A percentile compares a stretch with the other conserved stretches of the same genome.
These are phyloP conservation scores for Lasioglossum leucozonium DNA, from an alignment of 2,888 invertebrate genomes.

Conservation along the genomic window DNA sequence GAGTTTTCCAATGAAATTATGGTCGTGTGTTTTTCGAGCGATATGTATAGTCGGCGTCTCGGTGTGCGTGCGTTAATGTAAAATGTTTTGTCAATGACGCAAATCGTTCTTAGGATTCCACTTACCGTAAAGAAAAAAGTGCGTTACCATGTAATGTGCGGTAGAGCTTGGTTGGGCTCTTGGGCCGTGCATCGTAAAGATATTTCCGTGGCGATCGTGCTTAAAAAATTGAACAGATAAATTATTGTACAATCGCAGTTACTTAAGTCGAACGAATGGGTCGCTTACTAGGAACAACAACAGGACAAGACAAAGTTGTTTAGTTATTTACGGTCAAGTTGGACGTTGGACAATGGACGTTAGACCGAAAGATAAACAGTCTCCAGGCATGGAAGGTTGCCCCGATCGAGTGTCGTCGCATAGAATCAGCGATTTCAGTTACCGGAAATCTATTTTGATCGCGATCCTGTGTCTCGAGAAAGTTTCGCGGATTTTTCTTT, in stretches of 20 bases:
- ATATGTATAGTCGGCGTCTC: too few relatives aligned
- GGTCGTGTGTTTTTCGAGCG: background rate
- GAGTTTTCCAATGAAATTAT: background rate
- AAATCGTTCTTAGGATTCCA: slow-evolving; percentile 1
- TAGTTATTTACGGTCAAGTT: background rate
- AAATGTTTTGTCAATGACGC: slow-evolving; percentile 5
- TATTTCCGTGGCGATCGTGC: background rate
- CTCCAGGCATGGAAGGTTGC: background rate
- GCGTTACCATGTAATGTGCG: background rate
- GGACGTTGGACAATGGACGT: background rate
- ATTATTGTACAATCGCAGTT: background rate
- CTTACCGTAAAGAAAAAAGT: background rate
- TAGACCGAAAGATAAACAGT: background rate
- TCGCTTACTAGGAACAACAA: background rate
- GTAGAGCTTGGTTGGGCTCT: too few relatives aligned
- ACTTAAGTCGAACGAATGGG: background rate
- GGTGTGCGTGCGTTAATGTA: background rate
- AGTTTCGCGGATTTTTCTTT: background rate
- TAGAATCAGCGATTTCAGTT: background rate
- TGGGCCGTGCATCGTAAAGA: background rate
- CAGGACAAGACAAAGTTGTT: background rate
- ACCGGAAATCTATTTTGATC: background rate
- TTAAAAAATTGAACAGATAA: background rate
- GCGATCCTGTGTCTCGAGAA: background rate
- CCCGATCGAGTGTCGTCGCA: background rate